These are phyloP conservation scores for Amazona guildingii DNA, from an alignment of 2,113 vertebrate species.

Conservation along the genomic window DNA sequence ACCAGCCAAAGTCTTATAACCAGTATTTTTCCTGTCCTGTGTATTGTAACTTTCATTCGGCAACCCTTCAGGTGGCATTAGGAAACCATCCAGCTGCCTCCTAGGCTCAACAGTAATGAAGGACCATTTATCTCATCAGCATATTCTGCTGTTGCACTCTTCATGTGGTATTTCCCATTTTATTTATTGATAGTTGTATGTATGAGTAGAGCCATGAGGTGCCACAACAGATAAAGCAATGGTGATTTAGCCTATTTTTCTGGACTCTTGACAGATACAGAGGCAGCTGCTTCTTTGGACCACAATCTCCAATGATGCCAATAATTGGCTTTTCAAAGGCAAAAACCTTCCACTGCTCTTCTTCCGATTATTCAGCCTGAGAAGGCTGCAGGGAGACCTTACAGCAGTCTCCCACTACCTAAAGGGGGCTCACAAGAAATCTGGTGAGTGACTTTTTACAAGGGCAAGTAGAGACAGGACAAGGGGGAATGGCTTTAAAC, in stretches of 20 bases:
- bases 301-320: rapidly evolving
- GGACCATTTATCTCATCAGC: background rate
- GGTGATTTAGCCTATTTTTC: background rate
- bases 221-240: background rate
- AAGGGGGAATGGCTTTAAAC: background rate
- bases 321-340: rapidly evolving
- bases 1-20: background rate
- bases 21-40: rapidly evolving
- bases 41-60: background rate
- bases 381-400: background rate
- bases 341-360: background rate
- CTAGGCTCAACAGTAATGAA: rapidly evolving
- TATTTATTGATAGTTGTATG: rapidly evolving
- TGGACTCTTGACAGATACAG: background rate
- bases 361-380: background rate
- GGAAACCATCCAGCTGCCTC: background rate
- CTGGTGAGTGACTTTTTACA: background rate
- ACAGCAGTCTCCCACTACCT: background rate
- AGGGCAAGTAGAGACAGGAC: background rate
- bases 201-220: rapidly evolving
- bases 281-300: background rate
- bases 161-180: rapidly evolving
- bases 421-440: background rate
- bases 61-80: background rate
- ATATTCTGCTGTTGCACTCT: background rate